Evolutionary conservation across 2,888 invertebrate genomes (phyloP).

Genomic region (Eristalis arbustorum): DNA sequence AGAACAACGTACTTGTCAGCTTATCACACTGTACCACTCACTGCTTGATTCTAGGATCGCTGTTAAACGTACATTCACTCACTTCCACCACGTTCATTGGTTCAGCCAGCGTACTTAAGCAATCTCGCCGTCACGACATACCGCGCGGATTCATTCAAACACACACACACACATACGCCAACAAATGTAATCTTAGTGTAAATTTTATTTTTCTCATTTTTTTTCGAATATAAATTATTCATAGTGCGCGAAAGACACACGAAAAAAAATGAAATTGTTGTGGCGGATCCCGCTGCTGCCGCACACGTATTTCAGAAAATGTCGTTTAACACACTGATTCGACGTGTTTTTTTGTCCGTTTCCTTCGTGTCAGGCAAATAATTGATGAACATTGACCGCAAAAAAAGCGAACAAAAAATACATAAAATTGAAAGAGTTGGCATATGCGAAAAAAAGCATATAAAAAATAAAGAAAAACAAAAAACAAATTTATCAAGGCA

Average conservation of each 20-base stretch:
- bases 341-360: constrained; percentile 10
- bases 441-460: constrained; percentile 20
- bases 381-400: constrained; percentile 61
- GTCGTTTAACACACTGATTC: constrained; percentile 44
- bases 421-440: constrained; percentile 15
- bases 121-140: constrained; percentile 39
- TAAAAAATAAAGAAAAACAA: background rate
- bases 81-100: background rate
- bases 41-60: constrained; percentile 25
- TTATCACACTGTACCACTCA: constrained; percentile 50
- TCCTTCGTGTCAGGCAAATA: constrained; percentile 50
- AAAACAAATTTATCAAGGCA: background rate
- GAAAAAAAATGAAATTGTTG: constrained; percentile 28
- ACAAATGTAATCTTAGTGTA: constrained; percentile 58
- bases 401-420: background rate
- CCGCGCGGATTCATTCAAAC: constrained; percentile 19
- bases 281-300: constrained; percentile 36
- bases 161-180: constrained; percentile 17
- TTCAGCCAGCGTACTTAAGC: constrained; percentile 8
- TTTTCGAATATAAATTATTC: constrained; percentile 60
- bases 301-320: constrained; percentile 41
- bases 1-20: constrained; percentile 15
- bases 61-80: background rate
- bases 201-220: constrained; percentile 59
- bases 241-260: constrained; percentile 45